Base-by-base conservation (phyloP, 2,888 invertebrate species). In the Pachydiplax longipennis region DNA sequence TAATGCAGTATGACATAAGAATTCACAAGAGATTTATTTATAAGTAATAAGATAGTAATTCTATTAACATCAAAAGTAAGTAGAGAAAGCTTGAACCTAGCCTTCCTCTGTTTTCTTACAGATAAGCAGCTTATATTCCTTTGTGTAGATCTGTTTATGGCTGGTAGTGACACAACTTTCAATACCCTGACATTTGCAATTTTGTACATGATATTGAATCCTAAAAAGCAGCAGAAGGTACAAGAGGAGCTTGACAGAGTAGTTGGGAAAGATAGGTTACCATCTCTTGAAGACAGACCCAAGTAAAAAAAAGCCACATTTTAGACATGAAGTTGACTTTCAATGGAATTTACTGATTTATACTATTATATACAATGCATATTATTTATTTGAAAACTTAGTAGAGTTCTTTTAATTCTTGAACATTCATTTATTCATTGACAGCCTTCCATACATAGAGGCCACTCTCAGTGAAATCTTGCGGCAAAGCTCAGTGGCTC, bases 401-500 rank as follows among this genome's bases (percentile, higher is more conserved):
- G 3, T 31, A 12, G 8, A 0, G 13, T 25, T 25, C 10, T 31
- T 31, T 31, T 31, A 22, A 73, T 31, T 22, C 8, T 18, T 53
- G 22, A 25, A 31, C 25, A 73, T 13, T 31, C 0, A 31, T 31
- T 73, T 8, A 10, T 73, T 31, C 31, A 31, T 15, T 73, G 6
- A 87, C 58, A 92, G 92, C 15, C 65, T 91, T n/a, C 91, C 91
- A 35, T 92, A 92, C 83, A 81, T 92, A n/a, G 92, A 93, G 35
- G 93, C 93, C 13, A 92, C 92, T n/a, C 91, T 93, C 80, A 91
- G 92, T 90, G 93, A 93, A 91, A 91, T 93, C 3, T 92, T 92
- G 61, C 91, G 93, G 44, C 91, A 92, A 31, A 92, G 92, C 8
- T 91, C 91, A 40, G 92, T 93, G 40, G 92, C 92, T 58, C 92